Evolutionary conservation across 2,113 vertebrate species (phyloP).

Genomic region (Pelmatolapia mariae): DNA sequence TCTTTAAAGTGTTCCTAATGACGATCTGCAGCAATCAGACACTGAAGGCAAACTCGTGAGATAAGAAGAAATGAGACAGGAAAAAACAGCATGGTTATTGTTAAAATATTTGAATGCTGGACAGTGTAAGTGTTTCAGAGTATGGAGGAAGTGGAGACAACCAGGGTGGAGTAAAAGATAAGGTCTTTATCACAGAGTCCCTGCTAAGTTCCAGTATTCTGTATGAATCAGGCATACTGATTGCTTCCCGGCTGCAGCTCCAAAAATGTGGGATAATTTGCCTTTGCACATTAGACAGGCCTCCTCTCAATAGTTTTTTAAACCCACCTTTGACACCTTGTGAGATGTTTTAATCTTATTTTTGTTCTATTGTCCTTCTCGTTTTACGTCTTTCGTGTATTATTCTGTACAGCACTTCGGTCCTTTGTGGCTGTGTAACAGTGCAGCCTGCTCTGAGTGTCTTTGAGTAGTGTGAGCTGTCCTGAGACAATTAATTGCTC

Average conservation of each 20-base stretch:
- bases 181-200: not conserved
- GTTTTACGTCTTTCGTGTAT: not conserved
- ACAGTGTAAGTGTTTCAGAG: not conserved
- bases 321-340: not conserved
- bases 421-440: not conserved
- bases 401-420: accelerated
- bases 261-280: not conserved
- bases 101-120: not conserved
- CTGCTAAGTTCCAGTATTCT: not conserved
- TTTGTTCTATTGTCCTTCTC: not conserved
- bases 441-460: not conserved
- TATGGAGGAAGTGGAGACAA: not conserved
- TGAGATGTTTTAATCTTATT: not conserved
- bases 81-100: not conserved
- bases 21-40: not conserved
- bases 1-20: not conserved
- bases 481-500: not conserved
- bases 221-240: not conserved
- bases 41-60: no score
- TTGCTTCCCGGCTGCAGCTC: not conserved
- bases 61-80: not conserved
- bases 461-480: not conserved
- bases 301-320: not conserved
- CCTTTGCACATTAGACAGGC: not conserved
- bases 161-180: not conserved